These are phyloP conservation scores for Cryptoprocta ferox DNA, from an alignment of 2,797 vertebrate species.

Conservation along the genomic window DNA sequence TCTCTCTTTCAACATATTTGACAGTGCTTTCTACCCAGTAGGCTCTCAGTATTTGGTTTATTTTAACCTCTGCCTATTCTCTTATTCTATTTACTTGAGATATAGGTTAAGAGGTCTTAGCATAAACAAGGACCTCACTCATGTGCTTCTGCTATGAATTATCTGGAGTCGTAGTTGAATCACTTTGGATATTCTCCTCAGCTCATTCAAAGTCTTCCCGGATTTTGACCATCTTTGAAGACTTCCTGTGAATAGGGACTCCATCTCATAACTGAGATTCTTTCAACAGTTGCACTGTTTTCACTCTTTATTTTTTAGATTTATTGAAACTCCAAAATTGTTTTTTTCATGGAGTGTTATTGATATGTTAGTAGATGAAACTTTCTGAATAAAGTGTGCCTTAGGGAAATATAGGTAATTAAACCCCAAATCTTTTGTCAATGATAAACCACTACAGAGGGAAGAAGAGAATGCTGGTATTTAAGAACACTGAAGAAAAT, in stretches of 20 bases:
- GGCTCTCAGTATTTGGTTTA: neutral
- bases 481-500: neutral
- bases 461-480: neutral
- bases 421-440: neutral
- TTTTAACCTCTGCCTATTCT: neutral
- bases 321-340: neutral
- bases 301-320: neutral
- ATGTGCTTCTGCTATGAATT: neutral
- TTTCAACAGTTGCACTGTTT: slow-evolving; percentile 18
- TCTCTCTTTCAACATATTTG: neutral
- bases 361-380: neutral
- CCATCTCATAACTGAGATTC: neutral
- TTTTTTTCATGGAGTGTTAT: neutral
- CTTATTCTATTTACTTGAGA: neutral
- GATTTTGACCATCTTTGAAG: neutral
- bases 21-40: neutral
- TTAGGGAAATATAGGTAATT: neutral
- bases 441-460: neutral
- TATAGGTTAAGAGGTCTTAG: neutral
- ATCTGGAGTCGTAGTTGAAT: neutral
- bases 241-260: neutral
- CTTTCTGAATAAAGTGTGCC: slow-evolving; percentile 1
- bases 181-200: neutral
- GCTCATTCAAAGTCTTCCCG: neutral
- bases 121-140: neutral